These are phyloP conservation scores for Euphonia xanthogaster DNA, from an alignment of 2,797 vertebrate species.

Conservation along the genomic window DNA sequence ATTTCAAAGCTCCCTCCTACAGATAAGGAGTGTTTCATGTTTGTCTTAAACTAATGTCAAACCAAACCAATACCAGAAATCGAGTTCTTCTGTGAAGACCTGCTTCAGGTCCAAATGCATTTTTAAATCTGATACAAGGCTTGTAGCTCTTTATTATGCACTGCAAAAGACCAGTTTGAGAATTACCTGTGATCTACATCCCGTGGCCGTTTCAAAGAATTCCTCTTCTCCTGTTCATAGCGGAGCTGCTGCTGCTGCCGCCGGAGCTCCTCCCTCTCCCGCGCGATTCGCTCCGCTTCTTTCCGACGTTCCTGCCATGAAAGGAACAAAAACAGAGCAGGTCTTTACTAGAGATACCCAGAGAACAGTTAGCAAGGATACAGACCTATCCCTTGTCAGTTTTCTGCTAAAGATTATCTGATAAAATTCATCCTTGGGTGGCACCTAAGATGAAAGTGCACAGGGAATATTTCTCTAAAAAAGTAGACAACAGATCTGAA, in stretches of 20 bases:
- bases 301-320: constrained; percentile 89
- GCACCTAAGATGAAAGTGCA: neutral
- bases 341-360: neutral
- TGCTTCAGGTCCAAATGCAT: neutral
- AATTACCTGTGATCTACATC: constrained; percentile 93
- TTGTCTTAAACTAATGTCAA: neutral
- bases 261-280: constrained; percentile 93
- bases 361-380: neutral
- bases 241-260: constrained; percentile 96
- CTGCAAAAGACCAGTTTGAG: neutral
- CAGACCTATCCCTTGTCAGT: neutral
- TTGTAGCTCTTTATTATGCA: neutral
- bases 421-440: neutral
- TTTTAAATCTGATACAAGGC: neutral
- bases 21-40: neutral
- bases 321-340: neutral
- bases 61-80: neutral
- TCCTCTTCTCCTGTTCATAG: constrained; percentile 95
- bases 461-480: neutral
- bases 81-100: neutral
- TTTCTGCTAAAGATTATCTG: neutral
- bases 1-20: neutral
- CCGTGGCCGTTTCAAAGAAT: constrained; percentile 91
- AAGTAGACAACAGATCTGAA: neutral
- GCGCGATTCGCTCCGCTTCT: constrained; percentile 93